Base-by-base conservation (phyloP, 2,888 invertebrate species). In the Limenitis camilla region DNA sequence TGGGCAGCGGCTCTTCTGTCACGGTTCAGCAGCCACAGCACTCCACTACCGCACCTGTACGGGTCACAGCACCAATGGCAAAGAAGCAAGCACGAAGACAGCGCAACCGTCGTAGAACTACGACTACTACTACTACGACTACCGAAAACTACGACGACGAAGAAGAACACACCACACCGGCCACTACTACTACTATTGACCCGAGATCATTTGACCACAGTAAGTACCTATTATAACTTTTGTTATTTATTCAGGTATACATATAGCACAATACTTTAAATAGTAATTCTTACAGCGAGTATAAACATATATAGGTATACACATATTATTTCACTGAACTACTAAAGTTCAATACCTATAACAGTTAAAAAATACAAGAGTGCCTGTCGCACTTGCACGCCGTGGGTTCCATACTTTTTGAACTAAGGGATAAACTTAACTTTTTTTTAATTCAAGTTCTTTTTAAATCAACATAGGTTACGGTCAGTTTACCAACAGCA, bases 131-230 rank as follows among this genome's bases (percentile, higher is more conserved):
- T 1, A 83, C 81, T 0, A 84, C 71, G 4, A 66, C 74, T 19
- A 59, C 72, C 4, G 63, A 72, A 28, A 61, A 65, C 1, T 72
- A 73, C 31, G 76, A 81, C 1, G 80, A 81, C 9, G 82, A 79
- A 1, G 73, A 76, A 0, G 76, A 76, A 0, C 60, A 61, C 31
- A 78, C 78, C 0, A 78, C 81, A 0, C 66, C 74, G 0, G 45
- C 63, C 0, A 63, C 73, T 0, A 81, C 84, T 0, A 85, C 85
- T 10, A 85, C 85, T 0, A 58, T 78, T 1, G 84, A 85, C 44
- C 85, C 85, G 0, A 65, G 85, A 36, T 69, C 68, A 7, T 78
- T 75, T 53, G 86, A 86, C 62, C 85, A 86, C 61, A 85, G 86
- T 86, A 67, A 76, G 85, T 81, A 53, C 7, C 49, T 31, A 35